Base-by-base conservation (phyloP, 1,140 invertebrate species). In the Gonatopus flavifemur region DNA sequence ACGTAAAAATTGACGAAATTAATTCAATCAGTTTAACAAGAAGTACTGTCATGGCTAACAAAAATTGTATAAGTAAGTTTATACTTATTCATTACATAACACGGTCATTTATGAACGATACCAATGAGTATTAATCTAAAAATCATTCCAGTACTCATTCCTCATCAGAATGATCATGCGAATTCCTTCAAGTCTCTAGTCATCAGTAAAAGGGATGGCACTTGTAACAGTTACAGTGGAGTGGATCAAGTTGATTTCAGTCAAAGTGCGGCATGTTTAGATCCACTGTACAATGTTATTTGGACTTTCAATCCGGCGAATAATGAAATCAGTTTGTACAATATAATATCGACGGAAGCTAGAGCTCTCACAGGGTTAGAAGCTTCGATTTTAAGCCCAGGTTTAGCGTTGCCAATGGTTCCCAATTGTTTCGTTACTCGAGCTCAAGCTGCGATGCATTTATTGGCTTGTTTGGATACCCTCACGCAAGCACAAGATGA, bases 1-100 rank as follows among this genome's bases (percentile, higher is more conserved):
- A 93, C 63, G 81, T 98, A 13, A 94, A 95, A 74, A 86, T 96
- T 32, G 95, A 98, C 64, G 94, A 97, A 74, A 94, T 98, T 37
- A 97, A 94, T 74, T 88, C 89, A 2, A 86, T 92, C 44, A 92
- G 87, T 63, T 82, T 97, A 30, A 84, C 88, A 32, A 87, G 88
- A 62, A 89, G 93, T 20, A 92, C 89, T 49, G 87, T 98, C 36
- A 89, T 93, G 63, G 91, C 93, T 3, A 95, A 94, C 67, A 88
- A 86, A 66, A 86, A 86, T 64, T 90, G 85, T 50, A 93, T 96
- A 59, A 82, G 91, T 93, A 79, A 37, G 42, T 44, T 25, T 43
- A n/a, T n/a, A n/a, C 25, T 32, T 24, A 47, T 46, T 32, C 22
- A 21, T 62, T 38, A 33, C 5, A 41, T 25, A 32, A n/a, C n/a